phyloP scores from a whole-genome alignment of 2,113 vertebrate genomes.

The Pycnonotus jocosus region DNA sequence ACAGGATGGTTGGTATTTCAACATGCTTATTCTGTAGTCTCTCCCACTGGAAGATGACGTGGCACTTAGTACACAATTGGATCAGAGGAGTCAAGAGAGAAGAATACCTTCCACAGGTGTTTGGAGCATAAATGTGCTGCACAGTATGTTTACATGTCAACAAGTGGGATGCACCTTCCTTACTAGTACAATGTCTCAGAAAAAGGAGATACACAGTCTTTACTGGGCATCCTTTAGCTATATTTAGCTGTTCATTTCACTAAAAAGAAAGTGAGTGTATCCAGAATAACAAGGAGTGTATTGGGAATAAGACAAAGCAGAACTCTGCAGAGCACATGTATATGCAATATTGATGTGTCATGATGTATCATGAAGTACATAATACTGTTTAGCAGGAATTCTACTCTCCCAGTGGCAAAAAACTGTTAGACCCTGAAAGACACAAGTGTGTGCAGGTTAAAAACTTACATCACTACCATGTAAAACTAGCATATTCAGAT shows the following conservation, averaged over 20 bases:
- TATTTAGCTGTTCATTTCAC: background rate
- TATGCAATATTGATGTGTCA: background rate
- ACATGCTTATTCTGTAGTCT: background rate
- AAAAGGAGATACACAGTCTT: background rate
- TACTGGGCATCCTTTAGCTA: background rate
- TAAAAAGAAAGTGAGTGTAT: background rate
- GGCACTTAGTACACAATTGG: background rate
- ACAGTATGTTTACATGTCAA: background rate
- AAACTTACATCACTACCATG: background rate
- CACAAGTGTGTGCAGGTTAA: background rate
- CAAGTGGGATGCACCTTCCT: background rate
- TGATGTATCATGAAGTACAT: background rate
- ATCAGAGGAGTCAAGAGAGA: background rate
- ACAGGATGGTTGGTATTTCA: background rate
- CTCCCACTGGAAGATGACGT: background rate
- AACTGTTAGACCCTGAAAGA: background rate
- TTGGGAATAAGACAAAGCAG: background rate
- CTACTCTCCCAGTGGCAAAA: background rate
- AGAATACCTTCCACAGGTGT: rapidly evolving
- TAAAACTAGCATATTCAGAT: background rate
- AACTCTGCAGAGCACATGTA: background rate
- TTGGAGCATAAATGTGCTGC: background rate
- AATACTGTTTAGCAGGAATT: background rate
- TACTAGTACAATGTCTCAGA: background rate
- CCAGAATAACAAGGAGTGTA: background rate